These are phyloP conservation scores for Gallinago media DNA, from an alignment of 2,113 vertebrate species.

Conservation along the genomic window DNA sequence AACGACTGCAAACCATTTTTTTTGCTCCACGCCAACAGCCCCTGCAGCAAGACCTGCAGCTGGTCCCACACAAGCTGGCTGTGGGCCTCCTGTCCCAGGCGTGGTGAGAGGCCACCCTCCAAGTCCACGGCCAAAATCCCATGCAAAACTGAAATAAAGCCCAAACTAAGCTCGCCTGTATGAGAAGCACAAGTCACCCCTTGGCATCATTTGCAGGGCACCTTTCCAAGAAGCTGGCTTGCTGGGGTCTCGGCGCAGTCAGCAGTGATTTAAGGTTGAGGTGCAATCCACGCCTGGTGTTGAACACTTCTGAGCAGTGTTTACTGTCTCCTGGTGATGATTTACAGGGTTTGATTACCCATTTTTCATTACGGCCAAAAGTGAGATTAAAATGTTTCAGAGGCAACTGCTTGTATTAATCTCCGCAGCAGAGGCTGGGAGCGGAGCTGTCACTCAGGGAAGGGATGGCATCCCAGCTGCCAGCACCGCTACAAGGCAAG, in stretches of 20 bases:
- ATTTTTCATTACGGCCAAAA: slow-evolving; percentile 64
- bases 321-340: slow-evolving; percentile 58
- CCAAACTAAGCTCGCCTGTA: accelerated
- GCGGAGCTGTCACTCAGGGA: slow-evolving; percentile 51
- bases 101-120: not conserved
- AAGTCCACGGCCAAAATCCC: not conserved
- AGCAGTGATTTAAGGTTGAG: not conserved
- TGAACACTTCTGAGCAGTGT: slow-evolving; percentile 26
- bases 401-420: slow-evolving; percentile 64
- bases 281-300: not conserved
- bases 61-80: not conserved
- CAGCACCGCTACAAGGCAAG: slow-evolving; percentile 45
- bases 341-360: slow-evolving; percentile 69
- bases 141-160: not conserved
- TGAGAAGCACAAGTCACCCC: not conserved
- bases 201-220: accelerated
- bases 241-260: not conserved
- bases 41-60: not conserved
- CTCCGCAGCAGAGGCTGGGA: slow-evolving; percentile 55
- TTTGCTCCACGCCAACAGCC: not conserved
- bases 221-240: not conserved
- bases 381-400: slow-evolving; percentile 73
- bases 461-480: slow-evolving; percentile 38
- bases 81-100: too few species aligned
- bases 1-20: not conserved